Percentiles rank a stretch among this genome's conserved stretches.
Evolutionary conservation across 2,113 vertebrate genomes (phyloP).

Genomic region (Nycticebus coucang): DNA sequence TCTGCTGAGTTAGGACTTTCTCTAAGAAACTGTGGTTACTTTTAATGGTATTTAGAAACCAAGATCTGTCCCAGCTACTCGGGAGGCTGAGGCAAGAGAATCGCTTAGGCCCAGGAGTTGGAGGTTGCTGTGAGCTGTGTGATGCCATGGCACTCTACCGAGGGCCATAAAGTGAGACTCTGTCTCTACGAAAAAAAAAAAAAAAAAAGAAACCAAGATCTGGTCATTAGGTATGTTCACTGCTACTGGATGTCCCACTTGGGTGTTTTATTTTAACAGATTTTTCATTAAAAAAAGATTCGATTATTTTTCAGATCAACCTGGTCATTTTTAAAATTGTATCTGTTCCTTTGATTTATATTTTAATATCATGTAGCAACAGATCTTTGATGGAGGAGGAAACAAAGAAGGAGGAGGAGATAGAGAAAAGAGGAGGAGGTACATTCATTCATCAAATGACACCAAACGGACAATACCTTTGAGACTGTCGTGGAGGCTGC

Average conservation of each 20-base stretch:
- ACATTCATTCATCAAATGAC: neutral
- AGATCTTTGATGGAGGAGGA: neutral
- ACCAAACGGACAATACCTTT: slow-evolving; percentile 40
- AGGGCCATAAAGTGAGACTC: no score
- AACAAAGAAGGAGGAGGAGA: neutral
- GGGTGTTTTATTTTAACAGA: neutral
- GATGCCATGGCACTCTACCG: no score
- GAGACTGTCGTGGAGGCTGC: neutral
- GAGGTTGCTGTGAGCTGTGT: no score
- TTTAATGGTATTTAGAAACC: neutral
- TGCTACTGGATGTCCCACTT: neutral
- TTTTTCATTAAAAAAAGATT: neutral
- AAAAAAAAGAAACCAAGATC: neutral
- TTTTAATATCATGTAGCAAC: neutral
- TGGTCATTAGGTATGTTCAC: neutral
- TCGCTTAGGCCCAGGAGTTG: no score
- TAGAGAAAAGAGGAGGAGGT: neutral
- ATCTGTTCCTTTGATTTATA: neutral
- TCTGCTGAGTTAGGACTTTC: neutral
- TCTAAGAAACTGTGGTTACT: neutral
- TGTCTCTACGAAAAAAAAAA: no score
- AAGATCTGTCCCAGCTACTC: no score
- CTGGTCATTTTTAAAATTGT: neutral
- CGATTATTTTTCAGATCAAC: slow-evolving; percentile 1
- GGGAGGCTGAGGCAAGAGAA: no score